Conservation (phyloP, 2,888 invertebrate species). For the Sinelater perroti region DNA sequence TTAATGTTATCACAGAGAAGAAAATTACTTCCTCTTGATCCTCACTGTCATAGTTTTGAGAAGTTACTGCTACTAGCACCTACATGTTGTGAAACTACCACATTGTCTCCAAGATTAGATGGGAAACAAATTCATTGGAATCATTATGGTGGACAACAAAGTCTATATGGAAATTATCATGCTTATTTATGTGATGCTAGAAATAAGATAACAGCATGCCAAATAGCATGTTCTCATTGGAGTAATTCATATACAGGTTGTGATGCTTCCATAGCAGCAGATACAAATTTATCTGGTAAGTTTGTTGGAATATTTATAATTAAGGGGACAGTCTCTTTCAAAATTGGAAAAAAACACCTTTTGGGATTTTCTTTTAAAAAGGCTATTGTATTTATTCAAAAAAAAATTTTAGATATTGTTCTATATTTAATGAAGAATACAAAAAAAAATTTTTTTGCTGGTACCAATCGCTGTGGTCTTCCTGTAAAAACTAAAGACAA, state of each 20-base stretch:
- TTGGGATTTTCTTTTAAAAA: too few relatives aligned
- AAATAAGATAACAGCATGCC: slow-evolving; percentile 77
- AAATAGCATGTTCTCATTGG: slow-evolving; percentile 81
- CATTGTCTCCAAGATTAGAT: slow-evolving; percentile 46
- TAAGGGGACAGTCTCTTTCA: too few relatives aligned
- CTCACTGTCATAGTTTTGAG: slow-evolving; percentile 77
- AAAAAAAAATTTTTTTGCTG: too few relatives aligned
- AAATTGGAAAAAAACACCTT: too few relatives aligned
- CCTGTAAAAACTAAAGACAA: too few relatives aligned
- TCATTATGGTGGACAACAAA: slow-evolving; percentile 67
- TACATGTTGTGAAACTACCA: slow-evolving; percentile 63
- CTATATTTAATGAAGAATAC: too few relatives aligned
- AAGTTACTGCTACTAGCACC: slow-evolving; percentile 80
- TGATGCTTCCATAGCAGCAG: slow-evolving; percentile 47
- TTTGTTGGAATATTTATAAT: too few relatives aligned
- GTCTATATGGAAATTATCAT: slow-evolving; percentile 81
- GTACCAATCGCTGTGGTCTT: too few relatives aligned
- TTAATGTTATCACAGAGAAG: slow-evolving; percentile 82
- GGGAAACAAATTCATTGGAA: slow-evolving; percentile 61
- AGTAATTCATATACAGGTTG: slow-evolving; percentile 79
- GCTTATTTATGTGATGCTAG: slow-evolving; percentile 88
- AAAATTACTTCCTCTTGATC: slow-evolving; percentile 75
- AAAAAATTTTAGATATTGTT: too few relatives aligned
- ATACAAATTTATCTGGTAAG: slow-evolving; percentile 35
- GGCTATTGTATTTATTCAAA: too few relatives aligned